Percentiles rank a stretch among this genome's conserved stretches.
phyloP scores from a whole-genome alignment of 2,888 invertebrate species.

The Andrena trimmerana region DNA sequence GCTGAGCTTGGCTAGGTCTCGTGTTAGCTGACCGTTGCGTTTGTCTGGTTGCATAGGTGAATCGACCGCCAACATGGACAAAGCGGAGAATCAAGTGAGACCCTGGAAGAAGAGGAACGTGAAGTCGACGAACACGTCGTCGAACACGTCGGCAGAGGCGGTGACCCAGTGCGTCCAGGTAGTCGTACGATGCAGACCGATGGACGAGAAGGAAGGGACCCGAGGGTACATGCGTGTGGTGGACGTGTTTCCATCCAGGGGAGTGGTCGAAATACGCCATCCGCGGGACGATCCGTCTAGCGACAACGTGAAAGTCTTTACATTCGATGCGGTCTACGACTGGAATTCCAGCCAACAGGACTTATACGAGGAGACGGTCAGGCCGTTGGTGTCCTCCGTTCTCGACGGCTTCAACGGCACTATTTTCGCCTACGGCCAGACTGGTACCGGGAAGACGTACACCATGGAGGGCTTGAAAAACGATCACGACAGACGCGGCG shows the following conservation, averaged over 20 bases:
- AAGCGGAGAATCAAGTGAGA: constrained; percentile 72
- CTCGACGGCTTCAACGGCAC: constrained; percentile 99
- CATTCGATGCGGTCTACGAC: constrained; percentile 99
- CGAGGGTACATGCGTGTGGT: constrained; percentile 93
- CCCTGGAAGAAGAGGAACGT: constrained; percentile 72
- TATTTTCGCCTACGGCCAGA: constrained; percentile 99
- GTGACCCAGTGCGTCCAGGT: constrained; percentile 94
- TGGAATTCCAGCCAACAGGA: constrained; percentile 95
- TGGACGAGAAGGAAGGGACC: constrained; percentile 93
- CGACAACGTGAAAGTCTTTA: constrained; percentile 96
- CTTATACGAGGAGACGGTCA: constrained; percentile 98
- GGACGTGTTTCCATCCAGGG: constrained; percentile 93
- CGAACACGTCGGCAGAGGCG: constrained; percentile 61
- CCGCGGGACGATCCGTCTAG: constrained; percentile 89
- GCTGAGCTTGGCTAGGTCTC: not conserved
- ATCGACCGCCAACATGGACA: constrained; percentile 56
- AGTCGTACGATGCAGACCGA: constrained; percentile 98
- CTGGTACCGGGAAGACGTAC: constrained; percentile 96
- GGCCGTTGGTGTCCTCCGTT: constrained; percentile 97
- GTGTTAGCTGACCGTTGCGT: constrained; percentile 1
- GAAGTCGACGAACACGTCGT: constrained; percentile 69
- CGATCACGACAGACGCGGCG: constrained; percentile 91
- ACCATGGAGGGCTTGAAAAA: constrained; percentile 91
- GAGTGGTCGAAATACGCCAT: constrained; percentile 96
- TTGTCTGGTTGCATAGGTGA: constrained; percentile 32